Percentiles rank a stretch among this genome's conserved stretches.
phyloP scores from a whole-genome alignment of 1,140 invertebrate species.

The Nymphalis io region DNA sequence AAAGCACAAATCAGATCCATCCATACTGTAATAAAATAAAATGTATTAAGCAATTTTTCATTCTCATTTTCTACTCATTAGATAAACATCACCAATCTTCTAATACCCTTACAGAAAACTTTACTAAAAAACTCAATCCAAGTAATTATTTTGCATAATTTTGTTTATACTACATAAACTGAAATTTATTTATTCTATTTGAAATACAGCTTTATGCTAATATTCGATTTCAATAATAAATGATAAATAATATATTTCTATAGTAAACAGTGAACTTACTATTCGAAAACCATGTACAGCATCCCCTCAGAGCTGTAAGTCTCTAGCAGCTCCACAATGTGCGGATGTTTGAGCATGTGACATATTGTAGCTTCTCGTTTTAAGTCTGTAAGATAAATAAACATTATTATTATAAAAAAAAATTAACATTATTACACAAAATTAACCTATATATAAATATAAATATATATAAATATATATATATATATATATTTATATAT shows the following conservation, averaged over 20 bases:
- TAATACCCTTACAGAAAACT: too few relatives aligned
- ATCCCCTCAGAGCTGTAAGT: constrained; percentile 99
- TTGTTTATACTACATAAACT: background rate
- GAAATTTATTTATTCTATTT: background rate
- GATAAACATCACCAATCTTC: too few relatives aligned
- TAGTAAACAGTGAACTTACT: constrained; percentile 87
- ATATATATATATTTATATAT: too few relatives aligned
- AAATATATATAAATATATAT: too few relatives aligned
- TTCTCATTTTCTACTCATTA: too few relatives aligned
- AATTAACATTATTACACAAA: too few relatives aligned
- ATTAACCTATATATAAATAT: too few relatives aligned
- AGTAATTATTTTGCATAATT: background rate
- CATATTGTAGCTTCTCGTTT: constrained; percentile 99
- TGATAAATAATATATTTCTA: background rate
- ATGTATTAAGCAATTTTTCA: constrained; percentile 53
- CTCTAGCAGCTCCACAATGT: constrained; percentile 98
- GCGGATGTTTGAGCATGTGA: constrained; percentile 99
- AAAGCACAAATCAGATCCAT: constrained; percentile 98
- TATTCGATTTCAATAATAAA: background rate
- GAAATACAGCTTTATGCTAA: background rate
- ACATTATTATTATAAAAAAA: background rate
- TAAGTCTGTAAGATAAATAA: constrained; percentile 87
- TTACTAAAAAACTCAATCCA: too few relatives aligned
- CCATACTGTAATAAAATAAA: constrained; percentile 89
- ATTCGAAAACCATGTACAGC: constrained; percentile 99